These are phyloP conservation scores for Erythrocercus mccallii DNA, from an alignment of 2,113 vertebrate genomes.

Conservation along the genomic window DNA sequence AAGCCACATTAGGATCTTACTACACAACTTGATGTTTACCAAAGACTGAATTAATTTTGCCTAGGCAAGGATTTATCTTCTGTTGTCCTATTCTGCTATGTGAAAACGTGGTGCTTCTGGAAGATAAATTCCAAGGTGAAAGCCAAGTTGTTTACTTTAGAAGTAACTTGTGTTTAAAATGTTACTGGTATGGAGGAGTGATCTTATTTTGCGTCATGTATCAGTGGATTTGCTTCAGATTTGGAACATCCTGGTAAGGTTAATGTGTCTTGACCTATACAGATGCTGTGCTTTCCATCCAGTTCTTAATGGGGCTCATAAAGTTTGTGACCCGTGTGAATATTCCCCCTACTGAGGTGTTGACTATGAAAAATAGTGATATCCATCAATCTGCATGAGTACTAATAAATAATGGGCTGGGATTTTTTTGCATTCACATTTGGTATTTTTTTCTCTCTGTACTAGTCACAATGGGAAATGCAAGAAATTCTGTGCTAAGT, in stretches of 20 bases:
- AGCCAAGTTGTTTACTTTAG: constrained; percentile 1
- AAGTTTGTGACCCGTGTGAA: background rate
- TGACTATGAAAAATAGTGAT: background rate
- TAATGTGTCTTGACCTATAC: background rate
- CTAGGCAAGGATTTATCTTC: background rate
- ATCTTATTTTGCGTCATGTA: background rate
- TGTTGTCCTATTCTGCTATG: background rate
- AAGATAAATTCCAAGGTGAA: constrained; percentile 27
- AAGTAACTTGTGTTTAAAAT: background rate
- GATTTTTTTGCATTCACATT: background rate
- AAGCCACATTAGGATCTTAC: background rate
- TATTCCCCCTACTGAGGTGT: background rate
- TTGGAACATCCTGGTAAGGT: background rate
- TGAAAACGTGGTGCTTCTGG: background rate
- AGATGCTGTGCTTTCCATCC: background rate
- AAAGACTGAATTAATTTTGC: background rate
- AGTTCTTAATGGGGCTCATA: background rate
- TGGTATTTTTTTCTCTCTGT: background rate
- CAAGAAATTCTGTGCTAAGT: background rate
- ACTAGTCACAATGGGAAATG: background rate
- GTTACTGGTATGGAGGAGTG: background rate
- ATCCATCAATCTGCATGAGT: background rate
- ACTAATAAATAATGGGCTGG: background rate
- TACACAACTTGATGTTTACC: background rate
- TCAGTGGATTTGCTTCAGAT: background rate